These are phyloP conservation scores for Pseudococcus jackbeardsleyi DNA, from an alignment of 2,888 invertebrate species.

Conservation along the genomic window DNA sequence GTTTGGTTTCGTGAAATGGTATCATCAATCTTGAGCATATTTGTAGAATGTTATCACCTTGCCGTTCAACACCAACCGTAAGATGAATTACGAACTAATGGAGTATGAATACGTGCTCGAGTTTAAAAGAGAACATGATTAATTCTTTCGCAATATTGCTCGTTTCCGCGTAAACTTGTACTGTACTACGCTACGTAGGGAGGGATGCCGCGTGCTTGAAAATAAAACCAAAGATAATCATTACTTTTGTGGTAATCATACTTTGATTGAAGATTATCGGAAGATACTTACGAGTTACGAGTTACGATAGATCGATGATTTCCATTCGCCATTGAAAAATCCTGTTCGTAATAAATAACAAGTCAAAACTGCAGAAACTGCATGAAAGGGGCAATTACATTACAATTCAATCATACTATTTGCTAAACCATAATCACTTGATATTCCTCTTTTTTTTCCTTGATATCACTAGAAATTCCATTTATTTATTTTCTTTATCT, in stretches of 20 bases:
- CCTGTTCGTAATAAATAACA: not conserved
- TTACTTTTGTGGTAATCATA: not conserved
- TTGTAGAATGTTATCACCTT: conserved; percentile 37
- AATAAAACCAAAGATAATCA: not conserved
- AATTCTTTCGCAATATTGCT: not conserved
- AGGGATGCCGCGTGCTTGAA: not conserved
- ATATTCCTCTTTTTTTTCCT: not conserved
- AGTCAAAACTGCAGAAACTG: not conserved
- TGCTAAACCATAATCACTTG: not conserved
- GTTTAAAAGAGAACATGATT: conserved; percentile 26
- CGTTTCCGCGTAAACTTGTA: not conserved
- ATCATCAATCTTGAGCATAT: conserved; percentile 44
- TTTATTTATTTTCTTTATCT: too few species aligned
- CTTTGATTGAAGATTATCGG: not conserved
- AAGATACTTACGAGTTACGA: too few species aligned
- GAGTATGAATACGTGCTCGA: conserved; percentile 35
- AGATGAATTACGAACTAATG: conserved; percentile 39
- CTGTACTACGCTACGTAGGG: not conserved
- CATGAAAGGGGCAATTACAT: not conserved
- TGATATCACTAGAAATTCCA: too few species aligned
- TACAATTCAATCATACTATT: not conserved
- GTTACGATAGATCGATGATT: not conserved
- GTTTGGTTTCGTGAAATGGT: conserved; percentile 41
- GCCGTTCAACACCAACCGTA: not conserved
- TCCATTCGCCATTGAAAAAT: too few species aligned